Base-by-base conservation (phyloP, 2,888 invertebrate genomes). In the Acholoe squamosa region DNA sequence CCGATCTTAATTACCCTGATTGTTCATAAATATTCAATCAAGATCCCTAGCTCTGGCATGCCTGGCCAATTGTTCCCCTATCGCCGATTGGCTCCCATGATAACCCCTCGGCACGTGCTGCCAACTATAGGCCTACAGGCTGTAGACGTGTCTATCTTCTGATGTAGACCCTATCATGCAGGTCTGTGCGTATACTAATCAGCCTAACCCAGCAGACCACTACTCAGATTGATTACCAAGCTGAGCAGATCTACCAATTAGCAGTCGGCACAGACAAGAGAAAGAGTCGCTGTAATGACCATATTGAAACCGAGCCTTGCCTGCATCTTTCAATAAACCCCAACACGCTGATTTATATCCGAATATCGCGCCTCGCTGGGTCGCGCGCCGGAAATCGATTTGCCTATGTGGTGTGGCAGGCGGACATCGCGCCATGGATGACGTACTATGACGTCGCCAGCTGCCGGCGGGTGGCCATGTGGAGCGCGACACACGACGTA, bases 11-110 rank as follows among this genome's bases (percentile, higher is more conserved):
- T 71, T 71, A 71, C 71, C 0, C 19, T 71, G 71, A 71, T 71
- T 71, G 71, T 71, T 71, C 71, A 71, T 71, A 71, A 71, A 71
- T 71, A 71, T 71, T 71, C 71, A 28, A 71, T 71, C 71, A 14
- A 25, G 31, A 71, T 28, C 71, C 71, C 71, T 71, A 14, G 71
- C 71, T 22, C 31, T 71, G 71, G 71, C 71, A 71, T 25, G 71
- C 28, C n/a, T 28, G 25, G 3, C 71, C 71, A 25, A 71, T 71
- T 71, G 71, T 71, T 71, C 25, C 3, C 28, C 71, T 28, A 71
- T 71, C 71, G 28, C 14, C 25, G 71, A 71, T 71, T n/a, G n/a
- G 5, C 14, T n/a, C 28, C 31, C 28, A 14, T 25, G 71, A 71
- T 71, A 71, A 28, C 71, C 71, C 5, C 28, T n/a, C 43, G 43